Evolutionary conservation across 2,888 invertebrate genomes (phyloP).

Genomic region (Rotaria sp.): DNA sequence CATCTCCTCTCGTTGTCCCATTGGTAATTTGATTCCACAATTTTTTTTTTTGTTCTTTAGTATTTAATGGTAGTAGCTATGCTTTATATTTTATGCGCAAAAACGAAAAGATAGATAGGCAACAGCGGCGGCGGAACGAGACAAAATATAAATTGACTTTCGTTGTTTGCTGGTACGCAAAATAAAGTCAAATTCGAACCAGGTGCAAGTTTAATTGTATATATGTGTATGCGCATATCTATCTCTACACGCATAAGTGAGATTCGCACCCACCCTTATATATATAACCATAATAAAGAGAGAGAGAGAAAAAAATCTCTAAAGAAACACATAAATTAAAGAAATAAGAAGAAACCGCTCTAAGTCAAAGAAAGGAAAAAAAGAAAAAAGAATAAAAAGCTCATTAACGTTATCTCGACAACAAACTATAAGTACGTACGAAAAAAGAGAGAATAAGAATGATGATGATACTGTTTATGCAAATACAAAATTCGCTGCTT

Average conservation of each 20-base stretch:
- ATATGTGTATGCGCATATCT: slow-evolving; percentile 22
- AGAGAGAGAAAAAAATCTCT: slow-evolving; percentile 5
- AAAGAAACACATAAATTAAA: slow-evolving; percentile 19
- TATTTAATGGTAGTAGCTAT: slow-evolving; percentile 12
- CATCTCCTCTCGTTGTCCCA: slow-evolving; percentile 21
- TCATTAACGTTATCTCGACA: slow-evolving; percentile 22
- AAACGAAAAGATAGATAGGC: slow-evolving; percentile 15
- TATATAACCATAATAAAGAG: slow-evolving; percentile 15
- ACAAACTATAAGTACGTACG: background rate
- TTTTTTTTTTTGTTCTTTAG: slow-evolving; percentile 19
- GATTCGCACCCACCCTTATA: slow-evolving; percentile 10
- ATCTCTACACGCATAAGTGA: slow-evolving; percentile 21
- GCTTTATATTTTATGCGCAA: slow-evolving; percentile 21
- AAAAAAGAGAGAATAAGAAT: background rate
- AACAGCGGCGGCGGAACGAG: slow-evolving; percentile 5
- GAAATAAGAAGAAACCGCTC: background rate
- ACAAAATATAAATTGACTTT: slow-evolving; percentile 22
- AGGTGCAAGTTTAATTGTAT: slow-evolving; percentile 17
- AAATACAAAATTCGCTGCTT: slow-evolving; percentile 24
- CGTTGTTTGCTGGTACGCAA: background rate
- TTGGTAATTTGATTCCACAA: slow-evolving; percentile 24
- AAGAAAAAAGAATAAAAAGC: slow-evolving; percentile 8
- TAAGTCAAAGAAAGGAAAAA: background rate
- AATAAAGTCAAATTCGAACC: slow-evolving; percentile 19
- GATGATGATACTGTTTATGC: slow-evolving; percentile 30